A percentile compares a stretch with the other conserved stretches of the same genome.
Evolutionary conservation across 2,113 vertebrate species (phyloP).

Genomic region (Archilochus colubris): DNA sequence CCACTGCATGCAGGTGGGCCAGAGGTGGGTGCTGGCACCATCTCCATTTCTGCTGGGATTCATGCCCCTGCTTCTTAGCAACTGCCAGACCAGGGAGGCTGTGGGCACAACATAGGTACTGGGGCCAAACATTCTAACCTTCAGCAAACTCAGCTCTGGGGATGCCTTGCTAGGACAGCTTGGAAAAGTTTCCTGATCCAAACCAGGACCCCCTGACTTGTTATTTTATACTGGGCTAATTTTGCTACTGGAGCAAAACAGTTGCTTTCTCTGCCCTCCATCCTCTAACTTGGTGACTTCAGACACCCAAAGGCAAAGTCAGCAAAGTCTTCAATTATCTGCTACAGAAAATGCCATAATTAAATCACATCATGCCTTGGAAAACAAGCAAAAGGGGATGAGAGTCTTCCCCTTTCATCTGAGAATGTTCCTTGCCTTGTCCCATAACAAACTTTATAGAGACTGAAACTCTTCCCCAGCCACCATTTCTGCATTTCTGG

Average conservation of each 20-base stretch:
- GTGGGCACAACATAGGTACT: rapidly evolving
- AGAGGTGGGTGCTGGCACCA: background rate
- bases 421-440: background rate
- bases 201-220: background rate
- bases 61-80: background rate
- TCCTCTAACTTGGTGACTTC: background rate
- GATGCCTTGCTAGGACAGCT: background rate
- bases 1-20: rapidly evolving
- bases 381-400: background rate
- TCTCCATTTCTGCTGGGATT: background rate
- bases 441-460: background rate
- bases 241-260: background rate
- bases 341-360: background rate
- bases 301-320: background rate
- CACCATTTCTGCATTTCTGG: background rate
- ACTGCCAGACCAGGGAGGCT: background rate
- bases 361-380: background rate
- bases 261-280: background rate
- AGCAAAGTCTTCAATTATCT: background rate
- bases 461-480: background rate
- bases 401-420: background rate
- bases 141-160: background rate
- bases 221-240: background rate
- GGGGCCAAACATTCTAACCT: background rate
- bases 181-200: background rate